Conservation (phyloP, 1,140 invertebrate species). For the Bombus confusus region DNA sequence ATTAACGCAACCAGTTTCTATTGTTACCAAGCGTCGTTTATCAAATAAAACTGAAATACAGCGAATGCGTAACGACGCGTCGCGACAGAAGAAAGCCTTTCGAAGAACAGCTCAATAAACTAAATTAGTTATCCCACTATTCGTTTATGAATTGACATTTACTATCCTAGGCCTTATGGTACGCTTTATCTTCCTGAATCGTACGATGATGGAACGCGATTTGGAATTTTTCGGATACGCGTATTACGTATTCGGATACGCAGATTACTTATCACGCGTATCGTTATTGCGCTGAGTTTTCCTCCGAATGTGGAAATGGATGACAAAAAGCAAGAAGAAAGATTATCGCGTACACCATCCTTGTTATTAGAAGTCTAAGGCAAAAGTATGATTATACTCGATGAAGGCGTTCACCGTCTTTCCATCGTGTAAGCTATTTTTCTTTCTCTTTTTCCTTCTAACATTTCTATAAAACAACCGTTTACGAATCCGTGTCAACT, state of each 20-base stretch:
- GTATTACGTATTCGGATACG: too few species aligned
- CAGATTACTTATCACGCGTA: too few species aligned
- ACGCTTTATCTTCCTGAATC: background rate
- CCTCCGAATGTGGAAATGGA: background rate
- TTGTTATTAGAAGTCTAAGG: conserved; percentile 49
- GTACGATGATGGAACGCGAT: background rate
- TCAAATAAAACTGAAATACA: background rate
- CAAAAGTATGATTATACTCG: background rate
- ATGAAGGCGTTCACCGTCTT: conserved; percentile 14
- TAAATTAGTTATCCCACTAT: background rate
- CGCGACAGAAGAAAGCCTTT: background rate
- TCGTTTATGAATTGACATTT: background rate
- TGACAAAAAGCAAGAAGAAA: background rate
- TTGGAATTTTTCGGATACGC: background rate
- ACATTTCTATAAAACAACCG: conserved; percentile 52
- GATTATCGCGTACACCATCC: conserved; percentile 35
- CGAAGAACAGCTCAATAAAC: background rate
- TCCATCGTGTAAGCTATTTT: background rate
- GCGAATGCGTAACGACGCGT: background rate
- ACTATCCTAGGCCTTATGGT: too few species aligned
- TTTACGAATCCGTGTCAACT: conserved; percentile 40
- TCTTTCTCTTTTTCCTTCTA: conserved; percentile 45
- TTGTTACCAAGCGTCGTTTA: background rate
- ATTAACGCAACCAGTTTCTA: background rate
- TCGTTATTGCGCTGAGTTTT: conserved; percentile 12